phyloP scores from a whole-genome alignment of 2,888 invertebrate genomes.

The Volucella zonaria region DNA sequence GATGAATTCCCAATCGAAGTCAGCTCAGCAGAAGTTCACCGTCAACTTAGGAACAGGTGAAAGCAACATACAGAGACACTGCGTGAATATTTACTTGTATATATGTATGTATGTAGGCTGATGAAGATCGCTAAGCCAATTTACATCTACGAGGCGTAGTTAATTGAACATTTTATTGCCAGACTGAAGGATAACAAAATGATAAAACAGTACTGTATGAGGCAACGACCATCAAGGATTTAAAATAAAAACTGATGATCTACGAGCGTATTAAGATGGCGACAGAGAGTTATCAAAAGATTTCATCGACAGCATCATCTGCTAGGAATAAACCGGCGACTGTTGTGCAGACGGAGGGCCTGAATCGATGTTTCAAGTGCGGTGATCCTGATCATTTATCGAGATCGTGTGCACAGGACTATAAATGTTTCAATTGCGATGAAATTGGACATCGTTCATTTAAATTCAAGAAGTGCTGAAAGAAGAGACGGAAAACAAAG shows the following conservation, averaged over 20 bases:
- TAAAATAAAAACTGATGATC: slow-evolving; percentile 18
- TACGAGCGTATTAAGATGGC: slow-evolving; percentile 40
- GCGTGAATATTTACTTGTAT: slow-evolving; percentile 31
- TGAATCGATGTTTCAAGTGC: too few relatives aligned
- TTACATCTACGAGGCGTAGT: slow-evolving; percentile 17
- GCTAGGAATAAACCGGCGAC: too few relatives aligned
- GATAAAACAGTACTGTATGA: slow-evolving; percentile 55
- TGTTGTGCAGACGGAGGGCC: too few relatives aligned
- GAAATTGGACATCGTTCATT: too few relatives aligned
- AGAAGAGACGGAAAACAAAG: too few relatives aligned
- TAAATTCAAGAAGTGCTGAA: too few relatives aligned
- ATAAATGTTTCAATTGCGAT: too few relatives aligned
- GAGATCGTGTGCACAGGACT: too few relatives aligned
- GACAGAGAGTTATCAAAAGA: too few relatives aligned
- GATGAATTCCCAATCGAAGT: slow-evolving; percentile 24
- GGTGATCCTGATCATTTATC: too few relatives aligned
- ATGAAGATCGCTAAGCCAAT: slow-evolving; percentile 51
- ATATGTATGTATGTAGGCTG: too few relatives aligned
- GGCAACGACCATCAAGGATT: slow-evolving; percentile 9
- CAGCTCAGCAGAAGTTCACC: slow-evolving; percentile 41
- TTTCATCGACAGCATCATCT: too few relatives aligned
- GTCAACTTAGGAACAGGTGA: slow-evolving; percentile 25
- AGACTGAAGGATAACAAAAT: slow-evolving; percentile 48
- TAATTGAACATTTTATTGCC: slow-evolving; percentile 55
- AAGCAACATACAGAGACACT: slow-evolving; percentile 27